Percentiles rank a stretch among this genome's conserved stretches.
Evolutionary conservation across 2,113 vertebrate species (phyloP).

Genomic region (Pangasianodon hypophthalmus): DNA sequence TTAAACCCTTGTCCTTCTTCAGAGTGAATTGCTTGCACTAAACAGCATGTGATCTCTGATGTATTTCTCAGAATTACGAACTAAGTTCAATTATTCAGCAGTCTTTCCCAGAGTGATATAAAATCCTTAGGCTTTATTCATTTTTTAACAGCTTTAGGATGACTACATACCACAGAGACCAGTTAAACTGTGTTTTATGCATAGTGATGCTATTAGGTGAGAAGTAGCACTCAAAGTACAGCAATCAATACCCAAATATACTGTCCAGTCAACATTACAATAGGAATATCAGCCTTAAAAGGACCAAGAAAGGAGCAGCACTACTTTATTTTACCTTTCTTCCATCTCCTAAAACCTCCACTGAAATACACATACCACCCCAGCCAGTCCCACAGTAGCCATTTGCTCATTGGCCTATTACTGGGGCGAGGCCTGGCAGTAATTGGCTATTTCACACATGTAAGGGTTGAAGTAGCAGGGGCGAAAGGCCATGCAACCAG

Average conservation of each 20-base stretch:
- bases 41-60: conserved; percentile 32
- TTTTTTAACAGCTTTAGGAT: conserved; percentile 56
- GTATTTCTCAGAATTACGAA: conserved; percentile 30
- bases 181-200: conserved; percentile 29
- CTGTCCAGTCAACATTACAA: conserved; percentile 1
- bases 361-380: not conserved
- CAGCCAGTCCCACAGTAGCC: conserved; percentile 81
- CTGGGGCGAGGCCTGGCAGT: conserved; percentile 86
- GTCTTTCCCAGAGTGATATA: conserved; percentile 32
- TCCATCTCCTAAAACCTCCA: conserved; percentile 69
- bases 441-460: conserved; percentile 99
- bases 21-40: not conserved
- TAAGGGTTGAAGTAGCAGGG: conserved; percentile 91
- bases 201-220: conserved; percentile 35
- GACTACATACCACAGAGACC: conserved; percentile 12
- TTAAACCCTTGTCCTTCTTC: conserved; percentile 7
- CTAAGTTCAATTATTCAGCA: conserved; percentile 52
- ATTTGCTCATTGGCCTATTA: conserved; percentile 96
- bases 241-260: conserved; percentile 19
- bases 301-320: conserved; percentile 75
- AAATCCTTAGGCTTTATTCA: conserved; percentile 48
- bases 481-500: conserved; percentile 92
- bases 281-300: not conserved
- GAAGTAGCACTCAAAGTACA: not conserved
- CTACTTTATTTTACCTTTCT: conserved; percentile 85